These are phyloP conservation scores for Bombyx mandarina DNA, from an alignment of 1,140 invertebrate species.

Conservation along the genomic window DNA sequence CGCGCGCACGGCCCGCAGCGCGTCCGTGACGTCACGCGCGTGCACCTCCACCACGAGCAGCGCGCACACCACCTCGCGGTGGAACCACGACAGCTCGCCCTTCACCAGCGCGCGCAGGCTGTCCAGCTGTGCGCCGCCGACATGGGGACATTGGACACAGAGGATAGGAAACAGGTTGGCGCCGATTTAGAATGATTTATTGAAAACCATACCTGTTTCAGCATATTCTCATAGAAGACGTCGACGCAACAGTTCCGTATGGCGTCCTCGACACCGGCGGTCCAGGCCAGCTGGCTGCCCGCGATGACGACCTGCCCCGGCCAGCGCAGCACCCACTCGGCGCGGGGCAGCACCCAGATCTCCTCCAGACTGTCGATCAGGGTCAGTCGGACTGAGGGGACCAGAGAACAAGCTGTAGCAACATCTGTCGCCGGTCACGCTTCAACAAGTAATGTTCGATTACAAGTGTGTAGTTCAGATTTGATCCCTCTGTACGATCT, in stretches of 20 bases:
- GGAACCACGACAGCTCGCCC: slow-evolving; percentile 77
- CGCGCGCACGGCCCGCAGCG: slow-evolving; percentile 73
- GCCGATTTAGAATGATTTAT: too few species aligned
- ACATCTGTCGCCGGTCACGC: too few species aligned
- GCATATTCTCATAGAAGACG: slow-evolving; percentile 63
- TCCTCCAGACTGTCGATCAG: slow-evolving; percentile 70
- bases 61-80: slow-evolving; percentile 84
- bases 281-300: slow-evolving; percentile 76
- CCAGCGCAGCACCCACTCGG: slow-evolving; percentile 81
- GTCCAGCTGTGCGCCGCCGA: slow-evolving; percentile 69
- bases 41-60: slow-evolving; percentile 91
- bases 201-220: slow-evolving; percentile 48
- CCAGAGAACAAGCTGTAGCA: not conserved
- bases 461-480: too few species aligned
- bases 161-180: too few species aligned
- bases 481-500: too few species aligned
- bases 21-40: slow-evolving; percentile 87
- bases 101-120: slow-evolving; percentile 76
- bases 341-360: slow-evolving; percentile 64
- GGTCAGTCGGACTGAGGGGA: slow-evolving; percentile 59
- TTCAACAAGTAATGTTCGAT: too few species aligned
- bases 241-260: slow-evolving; percentile 61
- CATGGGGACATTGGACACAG: not conserved
- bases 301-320: slow-evolving; percentile 84
- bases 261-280: slow-evolving; percentile 73